Evolutionary conservation across 2,888 invertebrate genomes (phyloP), one percentile per base, ranked within the genome.

Genomic region (Eurytoma californica): DNA sequence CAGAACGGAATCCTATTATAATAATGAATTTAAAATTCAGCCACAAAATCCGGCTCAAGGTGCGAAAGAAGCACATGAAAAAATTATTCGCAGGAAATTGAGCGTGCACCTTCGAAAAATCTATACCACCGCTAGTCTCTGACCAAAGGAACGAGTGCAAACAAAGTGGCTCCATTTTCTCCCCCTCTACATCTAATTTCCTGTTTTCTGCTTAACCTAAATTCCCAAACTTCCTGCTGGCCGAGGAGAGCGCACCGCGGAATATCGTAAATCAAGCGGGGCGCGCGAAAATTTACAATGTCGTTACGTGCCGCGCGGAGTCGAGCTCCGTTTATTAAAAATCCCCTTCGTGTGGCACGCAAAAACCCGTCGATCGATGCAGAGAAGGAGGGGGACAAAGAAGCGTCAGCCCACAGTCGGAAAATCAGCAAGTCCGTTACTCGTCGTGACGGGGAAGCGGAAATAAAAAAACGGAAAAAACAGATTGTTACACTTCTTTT

Each of bases 231-330:
- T 61, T 63, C 55, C 47, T 18, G 24, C 20, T 28, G n/a, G n/a
- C 65, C 39, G 39, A 39, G 39, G 39, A 58, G 51, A 24, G 47
- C n/a, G 30, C 60, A 72, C 28, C 49, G 30, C 79, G 14, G 60
- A 68, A 63, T 80, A 73, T 80, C 82, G 80, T 83, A 83, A 83
- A 83, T 82, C 82, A 83, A 81, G 67, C 72, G 1, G 39, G 39
- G 39, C 69, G 49, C 72, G 79, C 72, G 81, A 75, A 83, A 83
- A 83, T 83, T 83, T 82, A 82, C 83, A 80, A 74, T 82, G 81
- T 82, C 81, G 82, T 82, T 82, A 82, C 73, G 69, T 30, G 39
- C 57, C 14, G 72, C 24, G 30, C 47, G 30, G 30, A 51, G 20
- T 39, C 51, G 30, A n/a, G 49, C 13, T 70, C 68, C 74, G 72